These are phyloP conservation scores for Frieseomelitta varia DNA, from an alignment of 1,140 invertebrate species.

Conservation along the genomic window DNA sequence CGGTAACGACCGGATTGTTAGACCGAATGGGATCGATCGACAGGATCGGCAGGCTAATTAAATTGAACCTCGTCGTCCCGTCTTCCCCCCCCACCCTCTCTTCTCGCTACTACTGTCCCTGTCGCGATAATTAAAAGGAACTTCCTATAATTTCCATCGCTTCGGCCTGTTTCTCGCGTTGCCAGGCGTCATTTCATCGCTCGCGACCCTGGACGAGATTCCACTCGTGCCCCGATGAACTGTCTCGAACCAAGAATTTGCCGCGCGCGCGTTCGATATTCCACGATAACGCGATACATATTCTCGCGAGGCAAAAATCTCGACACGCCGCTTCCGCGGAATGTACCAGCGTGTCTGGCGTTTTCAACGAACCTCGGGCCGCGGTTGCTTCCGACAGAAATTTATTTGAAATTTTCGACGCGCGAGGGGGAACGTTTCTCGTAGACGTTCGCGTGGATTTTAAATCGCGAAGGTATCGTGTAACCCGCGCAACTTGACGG, in stretches of 20 bases:
- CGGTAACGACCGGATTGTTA: conserved; percentile 58
- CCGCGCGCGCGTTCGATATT: too few species aligned
- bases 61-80: conserved; percentile 54
- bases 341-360: neutral
- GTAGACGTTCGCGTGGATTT: neutral
- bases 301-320: neutral
- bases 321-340: neutral
- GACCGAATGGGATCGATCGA: conserved; percentile 62
- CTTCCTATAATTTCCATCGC: conserved; percentile 56
- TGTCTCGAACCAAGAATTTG: neutral
- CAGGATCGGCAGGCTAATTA: conserved; percentile 66
- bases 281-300: conserved; percentile 17
- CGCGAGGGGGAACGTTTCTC: neutral
- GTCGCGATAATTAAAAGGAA: conserved; percentile 65
- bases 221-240: neutral
- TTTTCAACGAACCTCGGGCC: neutral
- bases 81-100: conserved; percentile 50
- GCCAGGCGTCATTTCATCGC: conserved; percentile 43
- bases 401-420: neutral
- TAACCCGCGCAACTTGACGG: neutral
- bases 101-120: conserved; percentile 21
- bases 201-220: neutral
- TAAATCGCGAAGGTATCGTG: neutral
- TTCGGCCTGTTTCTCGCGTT: neutral
- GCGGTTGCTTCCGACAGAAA: neutral